Evolutionary conservation across 2,888 invertebrate species (phyloP).

Genomic region (Catocala fraxini): DNA sequence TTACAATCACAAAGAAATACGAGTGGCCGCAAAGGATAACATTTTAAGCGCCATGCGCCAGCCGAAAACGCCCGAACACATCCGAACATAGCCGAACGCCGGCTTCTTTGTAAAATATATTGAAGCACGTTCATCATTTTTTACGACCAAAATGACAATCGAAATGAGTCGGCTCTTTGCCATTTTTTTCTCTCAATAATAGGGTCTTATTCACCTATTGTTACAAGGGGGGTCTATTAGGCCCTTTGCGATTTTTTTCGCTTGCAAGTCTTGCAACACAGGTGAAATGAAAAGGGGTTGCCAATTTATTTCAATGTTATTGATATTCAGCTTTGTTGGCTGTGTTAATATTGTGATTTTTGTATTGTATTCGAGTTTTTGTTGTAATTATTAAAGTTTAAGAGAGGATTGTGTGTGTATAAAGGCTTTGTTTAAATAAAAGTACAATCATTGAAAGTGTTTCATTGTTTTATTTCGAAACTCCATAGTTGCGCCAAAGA

Average conservation of each 20-base stretch:
- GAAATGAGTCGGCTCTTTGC: slow-evolving; percentile 68
- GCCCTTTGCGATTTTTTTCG: slow-evolving; percentile 70
- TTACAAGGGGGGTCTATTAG: slow-evolving; percentile 73
- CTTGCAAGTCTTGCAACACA: slow-evolving; percentile 55
- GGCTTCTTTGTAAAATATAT: slow-evolving; percentile 40
- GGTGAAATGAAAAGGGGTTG: slow-evolving; percentile 70
- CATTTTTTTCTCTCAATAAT: slow-evolving; percentile 67
- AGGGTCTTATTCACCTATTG: slow-evolving; percentile 69
- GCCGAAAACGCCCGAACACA: slow-evolving; percentile 35
- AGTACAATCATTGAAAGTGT: too few relatives aligned
- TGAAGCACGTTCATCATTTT: slow-evolving; percentile 67
- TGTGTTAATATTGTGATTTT: slow-evolving; percentile 49
- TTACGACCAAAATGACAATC: slow-evolving; percentile 70
- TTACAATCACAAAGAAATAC: slow-evolving; percentile 25
- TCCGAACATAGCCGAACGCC: slow-evolving; percentile 37
- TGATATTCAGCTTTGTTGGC: slow-evolving; percentile 39
- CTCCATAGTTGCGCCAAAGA: too few relatives aligned
- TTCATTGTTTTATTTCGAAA: too few relatives aligned
- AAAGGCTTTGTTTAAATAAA: slow-evolving; percentile 4
- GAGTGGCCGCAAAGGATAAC: slow-evolving; percentile 10
- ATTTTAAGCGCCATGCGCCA: slow-evolving; percentile 60
- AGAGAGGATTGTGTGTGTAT: not conserved
- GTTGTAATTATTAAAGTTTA: slow-evolving; percentile 22
- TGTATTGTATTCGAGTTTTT: slow-evolving; percentile 17
- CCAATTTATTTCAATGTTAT: slow-evolving; percentile 51